Percentiles rank a stretch among this genome's conserved stretches.
Conservation (phyloP, 2,113 vertebrate genomes). For the Miniopterus natalensis region DNA sequence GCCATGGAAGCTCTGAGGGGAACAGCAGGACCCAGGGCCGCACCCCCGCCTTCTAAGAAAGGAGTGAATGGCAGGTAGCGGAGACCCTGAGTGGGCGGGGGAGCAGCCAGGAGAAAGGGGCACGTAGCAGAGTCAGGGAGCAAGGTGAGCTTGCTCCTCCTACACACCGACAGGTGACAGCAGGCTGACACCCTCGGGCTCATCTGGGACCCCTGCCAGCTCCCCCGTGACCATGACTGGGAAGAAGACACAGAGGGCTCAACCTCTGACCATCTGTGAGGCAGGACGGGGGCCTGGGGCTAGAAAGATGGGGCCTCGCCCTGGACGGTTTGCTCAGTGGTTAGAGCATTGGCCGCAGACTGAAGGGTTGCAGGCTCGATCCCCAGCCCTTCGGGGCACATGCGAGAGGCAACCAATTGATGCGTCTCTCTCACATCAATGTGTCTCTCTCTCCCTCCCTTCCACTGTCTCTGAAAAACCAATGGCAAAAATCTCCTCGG, state of each 20-base stretch:
- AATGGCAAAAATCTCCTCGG: too few relatives aligned
- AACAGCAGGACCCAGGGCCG: not conserved
- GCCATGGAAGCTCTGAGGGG: not conserved
- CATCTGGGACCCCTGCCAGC: not conserved
- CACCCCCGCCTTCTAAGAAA: not conserved
- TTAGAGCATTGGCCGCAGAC: too few relatives aligned
- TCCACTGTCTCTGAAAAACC: too few relatives aligned
- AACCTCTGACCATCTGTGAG: not conserved
- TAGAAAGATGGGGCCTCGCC: not conserved
- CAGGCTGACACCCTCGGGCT: not conserved
- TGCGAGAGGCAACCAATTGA: too few relatives aligned
- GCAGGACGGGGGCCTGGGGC: not conserved
- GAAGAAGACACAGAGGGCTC: rapidly evolving
- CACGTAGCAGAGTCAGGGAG: not conserved
- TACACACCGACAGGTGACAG: not conserved
- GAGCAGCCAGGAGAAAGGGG: not conserved
- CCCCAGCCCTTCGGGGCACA: too few relatives aligned
- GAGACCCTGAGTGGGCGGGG: too few relatives aligned
- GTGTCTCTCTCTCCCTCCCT: too few relatives aligned
- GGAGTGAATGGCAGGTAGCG: not conserved
- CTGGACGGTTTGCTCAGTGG: too few relatives aligned
- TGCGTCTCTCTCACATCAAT: too few relatives aligned
- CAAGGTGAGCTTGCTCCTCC: not conserved
- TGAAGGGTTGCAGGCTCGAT: too few relatives aligned
- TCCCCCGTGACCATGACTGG: rapidly evolving